Conservation (phyloP, 2,113 vertebrate genomes). For the Scopus umbretta region DNA sequence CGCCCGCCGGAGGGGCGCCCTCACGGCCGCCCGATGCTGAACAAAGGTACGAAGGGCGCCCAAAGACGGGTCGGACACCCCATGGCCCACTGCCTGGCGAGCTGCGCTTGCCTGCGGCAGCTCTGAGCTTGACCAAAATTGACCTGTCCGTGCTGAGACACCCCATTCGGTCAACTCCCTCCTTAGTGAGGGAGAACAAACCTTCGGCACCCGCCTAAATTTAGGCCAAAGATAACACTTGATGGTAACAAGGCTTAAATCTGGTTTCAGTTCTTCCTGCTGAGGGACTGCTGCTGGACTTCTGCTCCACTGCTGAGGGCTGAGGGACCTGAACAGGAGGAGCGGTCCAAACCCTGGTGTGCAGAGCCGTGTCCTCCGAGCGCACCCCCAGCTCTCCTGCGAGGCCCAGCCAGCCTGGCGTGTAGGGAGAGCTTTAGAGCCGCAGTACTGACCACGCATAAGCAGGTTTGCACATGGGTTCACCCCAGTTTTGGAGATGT, state of each 20-base stretch:
- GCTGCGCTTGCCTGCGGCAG: accelerated
- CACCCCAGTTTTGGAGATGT: background rate
- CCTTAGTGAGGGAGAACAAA: background rate
- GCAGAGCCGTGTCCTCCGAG: accelerated
- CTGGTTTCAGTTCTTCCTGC: background rate
- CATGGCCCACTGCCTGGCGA: accelerated
- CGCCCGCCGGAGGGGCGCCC: too few relatives aligned
- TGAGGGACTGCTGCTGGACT: background rate
- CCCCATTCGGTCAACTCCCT: background rate
- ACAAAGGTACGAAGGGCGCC: too few relatives aligned
- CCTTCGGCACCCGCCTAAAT: background rate
- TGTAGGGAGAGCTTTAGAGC: background rate
- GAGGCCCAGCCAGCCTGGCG: accelerated
- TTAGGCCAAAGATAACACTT: too few relatives aligned
- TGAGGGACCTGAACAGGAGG: background rate
- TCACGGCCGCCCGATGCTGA: too few relatives aligned
- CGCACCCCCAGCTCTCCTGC: background rate
- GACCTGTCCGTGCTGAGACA: background rate
- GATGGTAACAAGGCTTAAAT: too few relatives aligned
- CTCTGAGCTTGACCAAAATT: background rate
- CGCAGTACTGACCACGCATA: accelerated
- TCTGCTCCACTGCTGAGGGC: background rate
- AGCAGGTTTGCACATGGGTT: background rate
- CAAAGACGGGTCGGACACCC: background rate
- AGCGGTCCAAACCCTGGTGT: accelerated